Evolutionary conservation across 1,140 invertebrate genomes (phyloP).

Genomic region (Eumaeus atala): DNA sequence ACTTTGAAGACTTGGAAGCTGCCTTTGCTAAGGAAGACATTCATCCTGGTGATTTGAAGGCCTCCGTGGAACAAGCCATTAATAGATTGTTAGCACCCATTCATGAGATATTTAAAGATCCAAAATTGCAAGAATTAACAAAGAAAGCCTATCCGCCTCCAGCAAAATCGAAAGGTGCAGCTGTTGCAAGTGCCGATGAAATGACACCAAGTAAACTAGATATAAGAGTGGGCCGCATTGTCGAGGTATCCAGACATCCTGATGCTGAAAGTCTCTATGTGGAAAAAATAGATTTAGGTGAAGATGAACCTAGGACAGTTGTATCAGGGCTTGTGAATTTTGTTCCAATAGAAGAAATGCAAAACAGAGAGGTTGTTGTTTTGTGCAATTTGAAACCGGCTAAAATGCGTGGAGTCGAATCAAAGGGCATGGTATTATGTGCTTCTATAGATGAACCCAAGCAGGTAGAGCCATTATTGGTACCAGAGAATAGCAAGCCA

Average conservation of each 20-base stretch:
- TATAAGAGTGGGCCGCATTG: conserved; percentile 93
- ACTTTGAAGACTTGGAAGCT: conserved; percentile 85
- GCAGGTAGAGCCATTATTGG: conserved; percentile 88
- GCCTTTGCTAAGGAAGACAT: conserved; percentile 87
- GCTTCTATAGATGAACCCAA: conserved; percentile 87
- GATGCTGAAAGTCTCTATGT: conserved; percentile 97
- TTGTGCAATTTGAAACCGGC: conserved; percentile 95
- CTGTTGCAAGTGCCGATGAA: conserved; percentile 73
- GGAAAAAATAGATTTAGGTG: conserved; percentile 91
- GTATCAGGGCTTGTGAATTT: conserved; percentile 88
- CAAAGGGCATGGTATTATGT: conserved; percentile 93
- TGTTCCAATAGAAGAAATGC: conserved; percentile 91
- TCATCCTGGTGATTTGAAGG: conserved; percentile 96
- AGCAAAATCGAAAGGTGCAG: conserved; percentile 47
- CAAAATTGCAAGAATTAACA: conserved; percentile 82
- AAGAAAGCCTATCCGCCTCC: conserved; percentile 87
- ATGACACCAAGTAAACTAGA: conserved; percentile 85
- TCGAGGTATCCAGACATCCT: conserved; percentile 93
- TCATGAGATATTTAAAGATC: conserved; percentile 87
- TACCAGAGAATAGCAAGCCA: conserved; percentile 81
- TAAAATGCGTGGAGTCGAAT: conserved; percentile 93
- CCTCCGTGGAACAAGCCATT: conserved; percentile 86
- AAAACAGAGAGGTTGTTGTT: conserved; percentile 89
- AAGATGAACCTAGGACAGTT: conserved; percentile 78
- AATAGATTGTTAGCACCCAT: conserved; percentile 94